Evolutionary conservation across 2,888 invertebrate species (phyloP), one percentile per base, ranked within the genome.

Genomic region (Aspidiotus rigidus): DNA sequence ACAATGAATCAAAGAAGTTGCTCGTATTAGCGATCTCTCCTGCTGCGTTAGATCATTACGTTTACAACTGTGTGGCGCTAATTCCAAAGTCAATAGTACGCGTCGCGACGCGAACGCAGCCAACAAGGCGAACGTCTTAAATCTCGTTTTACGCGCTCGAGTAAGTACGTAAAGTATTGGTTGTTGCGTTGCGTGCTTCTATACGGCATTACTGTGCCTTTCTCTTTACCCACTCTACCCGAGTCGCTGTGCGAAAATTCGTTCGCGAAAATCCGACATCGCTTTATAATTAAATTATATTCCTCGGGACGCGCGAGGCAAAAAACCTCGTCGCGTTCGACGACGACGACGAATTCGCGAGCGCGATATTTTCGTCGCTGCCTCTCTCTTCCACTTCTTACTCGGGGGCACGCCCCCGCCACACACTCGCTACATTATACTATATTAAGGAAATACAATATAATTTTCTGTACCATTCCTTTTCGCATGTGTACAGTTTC

Each of bases 151-250:
- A 13, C 49, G 49, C 49, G 49, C n/a, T 49, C 49, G n/a, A 49
- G 49, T 49, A 49, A 49, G n/a, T 49, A 49, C 49, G 49, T n/a
- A n/a, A 49, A 49, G n/a, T 49, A 49, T 49, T n/a, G 49, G 49
- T 49, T n/a, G n/a, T 49, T 49, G n/a, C 49, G 49, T 28, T 49
- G 49, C 49, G 49, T 49, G 28, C 28, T 28, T 5, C 28, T 28
- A 5, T 28, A 28, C 28, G 28, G 28, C 5, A 28, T 28, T 28
- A 28, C 28, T 28, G 28, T 28, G 28, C 28, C 28, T 28, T 28
- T 28, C 49, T n/a, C 10, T 13, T n/a, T 49, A 13, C 49, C n/a
- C 49, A 13, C 49, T 49, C 49, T 11, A 13, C 49, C 11, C 49
- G 49, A 49, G 49, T 49, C 49, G 49, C 49, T 13, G 49, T 13